Conservation (phyloP, 1,140 invertebrate genomes). For the Pachypeltis micranthus region DNA sequence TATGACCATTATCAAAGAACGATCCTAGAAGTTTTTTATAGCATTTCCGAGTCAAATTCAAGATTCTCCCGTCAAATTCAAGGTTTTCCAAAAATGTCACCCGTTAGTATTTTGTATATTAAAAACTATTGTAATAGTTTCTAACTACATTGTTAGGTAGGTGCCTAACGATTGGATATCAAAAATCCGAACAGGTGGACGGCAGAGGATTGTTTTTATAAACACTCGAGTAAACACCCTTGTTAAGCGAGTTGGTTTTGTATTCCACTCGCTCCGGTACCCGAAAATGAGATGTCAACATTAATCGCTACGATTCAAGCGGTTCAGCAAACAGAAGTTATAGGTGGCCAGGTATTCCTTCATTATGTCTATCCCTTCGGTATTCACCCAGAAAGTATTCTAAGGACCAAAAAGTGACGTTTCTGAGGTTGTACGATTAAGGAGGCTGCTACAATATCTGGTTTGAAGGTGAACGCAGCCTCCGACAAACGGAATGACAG, state of each 20-base stretch:
- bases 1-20: too few species aligned
- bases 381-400: too few species aligned
- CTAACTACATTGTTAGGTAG: not conserved
- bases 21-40: too few species aligned
- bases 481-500: too few species aligned
- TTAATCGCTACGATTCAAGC: not conserved
- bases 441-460: too few species aligned
- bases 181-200: not conserved
- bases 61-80: too few species aligned
- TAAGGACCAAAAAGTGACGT: too few species aligned
- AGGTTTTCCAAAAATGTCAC: not conserved
- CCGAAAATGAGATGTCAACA: not conserved
- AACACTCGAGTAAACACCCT: not conserved
- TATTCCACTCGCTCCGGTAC: not conserved
- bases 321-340: not conserved
- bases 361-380: not conserved
- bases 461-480: too few species aligned
- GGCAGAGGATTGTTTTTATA: not conserved
- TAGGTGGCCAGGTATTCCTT: not conserved
- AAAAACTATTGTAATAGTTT: not conserved
- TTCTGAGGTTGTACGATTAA: too few species aligned
- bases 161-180: not conserved
- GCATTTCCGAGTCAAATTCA: too few species aligned
- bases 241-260: too few species aligned
- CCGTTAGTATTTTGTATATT: not conserved